Evolutionary conservation across 2,797 vertebrate genomes (phyloP).

Genomic region (Artibeus jamaicensis): DNA sequence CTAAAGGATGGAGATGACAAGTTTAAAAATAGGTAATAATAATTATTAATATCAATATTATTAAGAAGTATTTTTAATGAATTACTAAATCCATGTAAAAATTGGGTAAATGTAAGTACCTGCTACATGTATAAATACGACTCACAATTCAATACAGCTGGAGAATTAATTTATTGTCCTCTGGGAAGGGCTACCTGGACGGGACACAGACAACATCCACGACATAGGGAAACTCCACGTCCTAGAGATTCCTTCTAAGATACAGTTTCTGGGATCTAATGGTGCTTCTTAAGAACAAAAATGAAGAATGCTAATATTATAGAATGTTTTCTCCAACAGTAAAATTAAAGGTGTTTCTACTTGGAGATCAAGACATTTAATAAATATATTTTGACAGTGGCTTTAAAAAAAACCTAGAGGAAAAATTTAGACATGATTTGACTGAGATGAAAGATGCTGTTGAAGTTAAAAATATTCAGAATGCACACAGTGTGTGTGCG

Average conservation of each 20-base stretch:
- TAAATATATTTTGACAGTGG: background rate
- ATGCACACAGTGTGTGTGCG: background rate
- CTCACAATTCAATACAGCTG: background rate
- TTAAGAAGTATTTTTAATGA: background rate
- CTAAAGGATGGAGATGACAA: background rate
- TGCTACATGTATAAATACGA: background rate
- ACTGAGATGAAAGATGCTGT: background rate
- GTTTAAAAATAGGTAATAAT: background rate
- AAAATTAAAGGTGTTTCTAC: background rate
- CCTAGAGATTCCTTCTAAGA: background rate
- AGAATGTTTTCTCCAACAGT: background rate
- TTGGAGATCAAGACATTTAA: background rate
- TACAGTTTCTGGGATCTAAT: background rate
- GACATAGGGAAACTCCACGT: background rate
- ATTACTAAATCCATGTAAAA: background rate
- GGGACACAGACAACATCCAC: background rate
- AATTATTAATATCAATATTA: background rate
- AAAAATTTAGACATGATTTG: background rate
- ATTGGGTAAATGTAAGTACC: background rate
- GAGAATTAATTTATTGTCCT: background rate
- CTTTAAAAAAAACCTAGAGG: background rate
- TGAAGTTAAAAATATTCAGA: background rate
- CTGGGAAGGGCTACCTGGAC: background rate
- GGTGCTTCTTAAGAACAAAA: background rate
- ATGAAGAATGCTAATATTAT: background rate